These are phyloP conservation scores for Oryzias dopingdopingensis DNA, from an alignment of 2,797 vertebrate species.

Conservation along the genomic window DNA sequence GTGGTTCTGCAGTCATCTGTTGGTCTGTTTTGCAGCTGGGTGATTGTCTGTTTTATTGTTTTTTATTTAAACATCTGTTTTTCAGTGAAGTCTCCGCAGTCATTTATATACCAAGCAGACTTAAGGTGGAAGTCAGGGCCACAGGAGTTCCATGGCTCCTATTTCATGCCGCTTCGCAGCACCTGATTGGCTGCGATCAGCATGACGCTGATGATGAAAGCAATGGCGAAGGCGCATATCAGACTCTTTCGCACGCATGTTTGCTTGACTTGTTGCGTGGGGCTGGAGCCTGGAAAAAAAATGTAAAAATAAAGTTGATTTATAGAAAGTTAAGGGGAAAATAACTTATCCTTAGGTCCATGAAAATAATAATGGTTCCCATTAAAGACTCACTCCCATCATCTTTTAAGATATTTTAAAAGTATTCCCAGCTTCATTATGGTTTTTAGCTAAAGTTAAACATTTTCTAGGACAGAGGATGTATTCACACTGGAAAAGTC, in stretches of 20 bases:
- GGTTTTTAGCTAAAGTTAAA: too few relatives aligned
- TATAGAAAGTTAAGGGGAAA: background rate
- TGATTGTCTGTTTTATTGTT: constrained; percentile 39
- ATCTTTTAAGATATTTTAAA: too few relatives aligned
- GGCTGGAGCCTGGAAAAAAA: constrained; percentile 79
- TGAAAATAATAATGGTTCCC: background rate
- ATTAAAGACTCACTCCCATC: too few relatives aligned
- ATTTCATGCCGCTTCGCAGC: constrained; percentile 97
- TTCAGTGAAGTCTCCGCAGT: constrained; percentile 31
- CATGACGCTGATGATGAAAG: constrained; percentile 99
- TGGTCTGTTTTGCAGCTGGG: constrained; percentile 27
- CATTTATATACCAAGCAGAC: constrained; percentile 33
- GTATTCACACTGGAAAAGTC: too few relatives aligned
- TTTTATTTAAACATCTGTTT: background rate
- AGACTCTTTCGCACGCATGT: constrained; percentile 96
- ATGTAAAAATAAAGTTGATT: background rate
- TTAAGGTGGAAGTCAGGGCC: constrained; percentile 41
- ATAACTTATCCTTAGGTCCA: constrained; percentile 5
- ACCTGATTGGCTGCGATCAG: constrained; percentile 98
- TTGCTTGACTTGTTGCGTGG: constrained; percentile 97
- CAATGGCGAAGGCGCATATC: constrained; percentile 97
- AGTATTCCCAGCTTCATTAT: background rate
- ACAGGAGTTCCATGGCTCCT: constrained; percentile 39
- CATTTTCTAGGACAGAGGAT: too few relatives aligned
- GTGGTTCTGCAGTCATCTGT: constrained; percentile 15